phyloP scores from a whole-genome alignment of 2,888 invertebrate species.

The Drosophila heteroneura region DNA sequence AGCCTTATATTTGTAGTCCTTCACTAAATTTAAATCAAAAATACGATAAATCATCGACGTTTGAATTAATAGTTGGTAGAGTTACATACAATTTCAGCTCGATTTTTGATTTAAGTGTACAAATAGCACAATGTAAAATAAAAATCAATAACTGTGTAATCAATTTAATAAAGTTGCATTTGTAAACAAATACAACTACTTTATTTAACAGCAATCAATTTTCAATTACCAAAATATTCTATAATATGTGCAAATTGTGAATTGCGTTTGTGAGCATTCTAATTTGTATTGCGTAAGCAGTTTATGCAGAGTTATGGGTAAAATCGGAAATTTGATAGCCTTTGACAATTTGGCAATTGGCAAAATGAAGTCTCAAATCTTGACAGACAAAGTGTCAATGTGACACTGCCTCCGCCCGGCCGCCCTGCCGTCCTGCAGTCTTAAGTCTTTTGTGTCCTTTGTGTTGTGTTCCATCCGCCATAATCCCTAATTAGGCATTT shows the following conservation, averaged over 20 bases:
- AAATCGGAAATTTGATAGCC: slow-evolving; percentile 18
- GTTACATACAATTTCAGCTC: too few relatives aligned
- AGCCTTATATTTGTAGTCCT: background rate
- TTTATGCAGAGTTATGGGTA: slow-evolving; percentile 31
- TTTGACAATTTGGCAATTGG: slow-evolving; percentile 36
- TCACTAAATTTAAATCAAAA: background rate
- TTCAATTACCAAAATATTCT: background rate
- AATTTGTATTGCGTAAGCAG: background rate
- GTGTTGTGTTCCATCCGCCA: slow-evolving; percentile 42
- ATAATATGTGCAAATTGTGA: background rate
- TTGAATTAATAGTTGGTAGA: background rate
- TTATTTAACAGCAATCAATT: background rate
- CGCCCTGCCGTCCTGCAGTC: background rate
- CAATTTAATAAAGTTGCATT: background rate
- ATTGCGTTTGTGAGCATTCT: background rate
- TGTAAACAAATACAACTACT: background rate
- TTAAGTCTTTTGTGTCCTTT: slow-evolving; percentile 43
- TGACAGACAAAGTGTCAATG: slow-evolving; percentile 54
- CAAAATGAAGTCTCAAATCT: slow-evolving; percentile 38
- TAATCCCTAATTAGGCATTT: slow-evolving; percentile 77
- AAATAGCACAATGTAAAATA: too few relatives aligned
- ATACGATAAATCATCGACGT: background rate
- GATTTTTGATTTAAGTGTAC: too few relatives aligned
- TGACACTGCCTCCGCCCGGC: background rate
- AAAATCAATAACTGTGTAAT: too few relatives aligned